phyloP scores from a whole-genome alignment of 2,888 invertebrate species.

The Caenorhabditis auriculariae region DNA sequence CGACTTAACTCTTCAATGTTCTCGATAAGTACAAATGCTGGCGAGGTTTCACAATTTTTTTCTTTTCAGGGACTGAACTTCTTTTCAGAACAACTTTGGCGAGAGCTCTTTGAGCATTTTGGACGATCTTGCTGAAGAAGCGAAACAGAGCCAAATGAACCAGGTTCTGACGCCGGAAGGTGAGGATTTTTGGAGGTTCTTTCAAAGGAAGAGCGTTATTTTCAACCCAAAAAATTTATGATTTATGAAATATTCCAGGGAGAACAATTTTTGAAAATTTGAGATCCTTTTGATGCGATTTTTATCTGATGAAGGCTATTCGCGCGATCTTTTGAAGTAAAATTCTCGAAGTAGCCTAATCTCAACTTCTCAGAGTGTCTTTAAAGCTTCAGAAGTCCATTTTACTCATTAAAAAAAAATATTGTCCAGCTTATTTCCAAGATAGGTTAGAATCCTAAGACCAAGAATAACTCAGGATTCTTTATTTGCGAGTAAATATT shows the following conservation, averaged over 20 bases:
- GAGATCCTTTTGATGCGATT: too few species aligned
- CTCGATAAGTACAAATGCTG: constrained; percentile 17
- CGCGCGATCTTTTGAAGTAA: too few species aligned
- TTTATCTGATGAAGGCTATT: too few species aligned
- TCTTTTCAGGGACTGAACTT: background rate
- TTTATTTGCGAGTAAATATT: background rate
- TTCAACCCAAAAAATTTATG: too few species aligned
- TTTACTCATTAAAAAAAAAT: too few species aligned
- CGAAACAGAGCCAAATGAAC: constrained; percentile 3
- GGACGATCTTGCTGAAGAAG: constrained; percentile 27
- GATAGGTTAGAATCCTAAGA: too few species aligned
- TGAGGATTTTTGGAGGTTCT: too few species aligned
- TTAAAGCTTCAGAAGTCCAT: constrained; percentile 9
- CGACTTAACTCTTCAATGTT: constrained; percentile 20
- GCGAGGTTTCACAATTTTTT: constrained; percentile 15
- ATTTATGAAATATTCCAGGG: too few species aligned
- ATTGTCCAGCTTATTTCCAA: too few species aligned
- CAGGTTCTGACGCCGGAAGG: constrained; percentile 4
- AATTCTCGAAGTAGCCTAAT: constrained; percentile 1
- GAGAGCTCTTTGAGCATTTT: constrained; percentile 25
- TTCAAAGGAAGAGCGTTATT: too few species aligned
- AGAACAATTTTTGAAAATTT: too few species aligned
- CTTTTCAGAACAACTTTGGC: constrained; percentile 6
- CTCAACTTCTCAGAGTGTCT: background rate
- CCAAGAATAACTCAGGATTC: too few species aligned